Evolutionary conservation across 2,113 vertebrate genomes (phyloP), one percentile per base, ranked within the genome.

Genomic region (Neogobius melanostomus): DNA sequence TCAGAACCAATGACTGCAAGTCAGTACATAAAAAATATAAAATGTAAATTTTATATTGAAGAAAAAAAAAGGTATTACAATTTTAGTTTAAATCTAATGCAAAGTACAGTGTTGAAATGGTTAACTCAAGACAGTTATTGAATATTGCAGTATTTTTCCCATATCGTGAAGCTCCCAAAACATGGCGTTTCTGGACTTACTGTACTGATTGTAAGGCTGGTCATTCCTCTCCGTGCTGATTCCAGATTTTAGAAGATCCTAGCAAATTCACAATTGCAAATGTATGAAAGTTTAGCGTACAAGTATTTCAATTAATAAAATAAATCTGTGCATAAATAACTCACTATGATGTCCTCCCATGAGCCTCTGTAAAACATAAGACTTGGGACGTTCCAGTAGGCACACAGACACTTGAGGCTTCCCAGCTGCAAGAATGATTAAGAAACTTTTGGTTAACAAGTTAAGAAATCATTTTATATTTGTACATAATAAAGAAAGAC

Each of bases 331-430:
- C 28, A 36, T 36, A 7, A 15, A 14, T 0, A 2, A 75, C 4
- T 94, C 94, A 99, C 97, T 94, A 99, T 84, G 48, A 98, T 96
- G 49, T 95, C 81, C 46, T 95, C 93, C 79, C 91, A 87, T 8
- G 94, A 93, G 11, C 75, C 82, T 81, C 67, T 91, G 82, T 95
- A 96, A 80, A 94, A 96, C 68, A 97, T 87, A 3, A 81, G 54
- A 70, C 96, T 95, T 76, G 91, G 82, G 17, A 98, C 91, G 5
- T 99, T 98, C 97, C 96, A 99, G 53, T 98, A 99, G 49, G 91
- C 94, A 21, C 95, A 96, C 43, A 99, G 94, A 86, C 95, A 93
- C 63, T 98, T 95, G 66, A 99, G 92, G 64, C 94, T 90, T 2
- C 97, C 90, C 8, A 99, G 93, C 98, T 99, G 74, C n/a, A 1